A percentile compares a stretch with the other conserved stretches of the same genome.
Evolutionary conservation across 2,113 vertebrate genomes (phyloP).

Genomic region (Chauna torquata): DNA sequence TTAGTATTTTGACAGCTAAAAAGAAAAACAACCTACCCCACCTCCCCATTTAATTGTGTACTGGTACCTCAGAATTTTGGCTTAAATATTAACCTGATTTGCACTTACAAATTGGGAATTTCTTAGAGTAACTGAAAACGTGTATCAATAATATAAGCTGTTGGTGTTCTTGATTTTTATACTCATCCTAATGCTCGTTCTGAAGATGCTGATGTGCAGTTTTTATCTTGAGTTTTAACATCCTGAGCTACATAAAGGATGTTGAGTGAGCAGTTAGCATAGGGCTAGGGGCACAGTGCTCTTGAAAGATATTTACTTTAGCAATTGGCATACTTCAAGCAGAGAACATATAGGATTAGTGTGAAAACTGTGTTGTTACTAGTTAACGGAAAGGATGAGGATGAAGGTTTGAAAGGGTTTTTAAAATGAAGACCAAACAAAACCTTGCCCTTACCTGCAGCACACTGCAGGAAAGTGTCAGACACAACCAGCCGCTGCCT

Average conservation of each 20-base stretch:
- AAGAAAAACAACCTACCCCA: background rate
- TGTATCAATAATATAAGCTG: background rate
- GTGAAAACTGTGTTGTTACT: background rate
- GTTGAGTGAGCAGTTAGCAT: background rate
- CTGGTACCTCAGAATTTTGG: slow-evolving; percentile 20
- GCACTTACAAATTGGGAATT: background rate
- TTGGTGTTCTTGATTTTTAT: background rate
- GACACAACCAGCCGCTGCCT: background rate
- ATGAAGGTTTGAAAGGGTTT: background rate
- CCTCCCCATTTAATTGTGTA: background rate
- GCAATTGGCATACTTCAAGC: background rate
- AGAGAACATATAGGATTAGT: background rate
- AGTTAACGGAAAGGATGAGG: background rate
- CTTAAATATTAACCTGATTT: slow-evolving; percentile 43
- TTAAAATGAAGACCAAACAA: background rate
- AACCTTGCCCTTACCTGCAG: background rate
- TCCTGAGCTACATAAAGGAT: background rate
- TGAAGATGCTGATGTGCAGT: background rate
- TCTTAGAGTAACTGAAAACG: background rate
- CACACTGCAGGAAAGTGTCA: background rate
- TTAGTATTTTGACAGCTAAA: slow-evolving; percentile 55
- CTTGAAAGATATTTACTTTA: background rate
- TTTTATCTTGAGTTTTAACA: slow-evolving; percentile 12
- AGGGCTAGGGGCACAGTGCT: background rate
- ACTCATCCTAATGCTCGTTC: background rate